Conservation (phyloP, 2,888 invertebrate genomes). For the Mimumesa dahlbomi region DNA sequence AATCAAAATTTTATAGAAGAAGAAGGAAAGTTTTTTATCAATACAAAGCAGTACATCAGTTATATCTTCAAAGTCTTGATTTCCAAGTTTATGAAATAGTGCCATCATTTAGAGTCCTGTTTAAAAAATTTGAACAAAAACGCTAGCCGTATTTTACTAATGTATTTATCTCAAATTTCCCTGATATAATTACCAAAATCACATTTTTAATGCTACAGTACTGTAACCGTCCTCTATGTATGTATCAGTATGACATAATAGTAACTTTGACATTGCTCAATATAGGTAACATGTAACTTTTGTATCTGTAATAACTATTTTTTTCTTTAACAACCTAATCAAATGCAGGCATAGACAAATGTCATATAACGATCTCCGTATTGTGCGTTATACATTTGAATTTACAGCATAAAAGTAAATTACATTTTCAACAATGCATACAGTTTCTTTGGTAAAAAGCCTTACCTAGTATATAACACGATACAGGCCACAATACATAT, state of each 20-base stretch:
- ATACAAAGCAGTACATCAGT: slow-evolving; percentile 11
- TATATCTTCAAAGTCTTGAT: slow-evolving; percentile 1
- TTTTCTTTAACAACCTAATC: slow-evolving; percentile 1
- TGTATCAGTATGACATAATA: slow-evolving; percentile 14
- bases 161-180: slow-evolving; percentile 28
- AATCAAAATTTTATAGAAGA: slow-evolving; percentile 9
- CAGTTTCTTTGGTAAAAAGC: slow-evolving; percentile 27
- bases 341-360: slow-evolving; percentile 31
- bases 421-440: slow-evolving; percentile 30
- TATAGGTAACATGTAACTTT: slow-evolving; percentile 22
- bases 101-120: slow-evolving; percentile 8
- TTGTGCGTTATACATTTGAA: slow-evolving; percentile 53
- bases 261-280: slow-evolving; percentile 33
- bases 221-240: slow-evolving; percentile 26
- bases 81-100: slow-evolving; percentile 6
- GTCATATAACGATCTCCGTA: slow-evolving; percentile 40
- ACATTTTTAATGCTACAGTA: slow-evolving; percentile 30
- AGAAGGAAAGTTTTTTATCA: slow-evolving; percentile 4
- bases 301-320: slow-evolving; percentile 20
- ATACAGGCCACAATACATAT: slow-evolving; percentile 42
- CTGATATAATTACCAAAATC: slow-evolving; percentile 28
- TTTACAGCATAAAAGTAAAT: slow-evolving; percentile 24
- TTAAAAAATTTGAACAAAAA: slow-evolving; percentile 21
- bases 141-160: slow-evolving; percentile 26
- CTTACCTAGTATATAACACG: slow-evolving; percentile 45